Percentiles rank a stretch among this genome's conserved stretches.
Evolutionary conservation across 2,888 invertebrate species (phyloP).

Genomic region (Dryobota labecula): DNA sequence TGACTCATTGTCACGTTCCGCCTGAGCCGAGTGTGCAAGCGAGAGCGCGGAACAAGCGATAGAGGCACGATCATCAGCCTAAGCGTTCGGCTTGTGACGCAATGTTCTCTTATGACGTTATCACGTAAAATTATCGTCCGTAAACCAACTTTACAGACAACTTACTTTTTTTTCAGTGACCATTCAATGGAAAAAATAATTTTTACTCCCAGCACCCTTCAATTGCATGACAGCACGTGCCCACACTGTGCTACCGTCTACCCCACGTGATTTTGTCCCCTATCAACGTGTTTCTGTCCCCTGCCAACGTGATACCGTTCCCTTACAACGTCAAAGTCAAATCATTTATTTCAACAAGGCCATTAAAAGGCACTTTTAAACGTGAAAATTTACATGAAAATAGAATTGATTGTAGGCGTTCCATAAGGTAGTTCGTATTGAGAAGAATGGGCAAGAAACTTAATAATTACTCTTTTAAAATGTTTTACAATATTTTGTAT

Average conservation of each 20-base stretch:
- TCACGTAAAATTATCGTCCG: too few relatives aligned
- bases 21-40: too few relatives aligned
- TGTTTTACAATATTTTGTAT: neutral
- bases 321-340: neutral
- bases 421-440: neutral
- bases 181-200: too few relatives aligned
- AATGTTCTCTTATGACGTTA: too few relatives aligned
- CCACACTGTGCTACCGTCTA: neutral
- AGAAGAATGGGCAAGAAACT: neutral
- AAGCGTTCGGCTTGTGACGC: too few relatives aligned
- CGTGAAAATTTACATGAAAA: neutral
- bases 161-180: too few relatives aligned
- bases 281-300: neutral
- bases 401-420: neutral
- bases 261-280: neutral
- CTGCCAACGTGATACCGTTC: neutral
- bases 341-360: neutral
- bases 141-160: too few relatives aligned
- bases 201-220: neutral
- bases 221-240: conserved; percentile 4
- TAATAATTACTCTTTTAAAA: neutral
- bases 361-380: neutral
- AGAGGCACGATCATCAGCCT: too few relatives aligned
- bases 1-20: too few relatives aligned
- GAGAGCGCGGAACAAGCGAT: too few relatives aligned